Evolutionary conservation across 2,888 invertebrate genomes (phyloP).

Genomic region (Galerucella calmariensis): DNA sequence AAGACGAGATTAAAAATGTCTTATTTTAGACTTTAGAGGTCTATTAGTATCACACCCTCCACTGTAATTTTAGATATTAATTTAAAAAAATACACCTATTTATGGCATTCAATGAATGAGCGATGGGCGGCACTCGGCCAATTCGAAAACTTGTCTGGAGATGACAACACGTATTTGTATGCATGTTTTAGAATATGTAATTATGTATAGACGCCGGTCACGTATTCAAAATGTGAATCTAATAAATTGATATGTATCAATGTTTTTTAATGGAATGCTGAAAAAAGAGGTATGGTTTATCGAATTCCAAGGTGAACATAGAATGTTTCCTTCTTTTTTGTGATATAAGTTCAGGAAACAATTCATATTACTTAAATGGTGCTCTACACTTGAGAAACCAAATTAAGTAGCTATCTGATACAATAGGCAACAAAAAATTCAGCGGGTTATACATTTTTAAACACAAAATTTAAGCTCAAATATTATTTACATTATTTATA

Average conservation of each 20-base stretch:
- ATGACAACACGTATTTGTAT: conserved; percentile 12
- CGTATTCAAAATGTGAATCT: neutral
- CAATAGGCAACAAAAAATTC: too few species aligned
- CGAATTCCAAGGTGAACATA: neutral
- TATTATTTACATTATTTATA: too few species aligned
- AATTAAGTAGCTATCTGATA: too few species aligned
- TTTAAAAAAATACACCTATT: conserved; percentile 30
- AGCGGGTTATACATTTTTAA: too few species aligned
- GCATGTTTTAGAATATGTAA: neutral
- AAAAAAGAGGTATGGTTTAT: neutral
- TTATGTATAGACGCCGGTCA: neutral
- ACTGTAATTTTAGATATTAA: conserved; percentile 37
- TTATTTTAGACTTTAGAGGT: conserved; percentile 33
- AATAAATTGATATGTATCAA: conserved; percentile 1
- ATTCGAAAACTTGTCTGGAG: conserved; percentile 21
- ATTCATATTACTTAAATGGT: too few species aligned
- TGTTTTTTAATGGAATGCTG: neutral
- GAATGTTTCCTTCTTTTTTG: neutral
- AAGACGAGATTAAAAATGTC: conserved; percentile 24
- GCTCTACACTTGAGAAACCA: too few species aligned
- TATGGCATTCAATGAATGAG: conserved; percentile 30
- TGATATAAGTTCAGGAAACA: too few species aligned
- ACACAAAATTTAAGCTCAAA: too few species aligned
- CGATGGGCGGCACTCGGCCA: conserved; percentile 19
- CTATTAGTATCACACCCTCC: conserved; percentile 35